Percentiles rank a stretch among this genome's conserved stretches.
These are phyloP conservation scores for Tympanoctomys barrerae DNA, from an alignment of 2,797 vertebrate genomes.

Conservation along the genomic window DNA sequence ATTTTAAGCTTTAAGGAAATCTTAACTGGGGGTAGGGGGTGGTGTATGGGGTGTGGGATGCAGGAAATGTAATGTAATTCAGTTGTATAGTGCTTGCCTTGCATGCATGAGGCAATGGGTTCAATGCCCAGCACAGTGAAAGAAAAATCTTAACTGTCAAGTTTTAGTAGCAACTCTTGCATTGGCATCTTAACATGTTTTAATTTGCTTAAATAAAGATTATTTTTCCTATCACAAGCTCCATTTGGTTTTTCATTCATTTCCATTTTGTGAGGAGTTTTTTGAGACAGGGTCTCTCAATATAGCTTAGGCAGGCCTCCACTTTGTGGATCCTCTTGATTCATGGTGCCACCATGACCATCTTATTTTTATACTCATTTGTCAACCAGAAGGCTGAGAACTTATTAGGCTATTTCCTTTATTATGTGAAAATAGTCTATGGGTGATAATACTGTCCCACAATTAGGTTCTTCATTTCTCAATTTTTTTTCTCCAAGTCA, in stretches of 20 bases:
- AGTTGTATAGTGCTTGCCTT: not conserved
- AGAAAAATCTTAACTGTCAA: constrained; percentile 63
- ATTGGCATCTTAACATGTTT: constrained; percentile 66
- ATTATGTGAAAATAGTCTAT: not conserved
- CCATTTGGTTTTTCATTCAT: constrained; percentile 30
- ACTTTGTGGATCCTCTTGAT: not conserved
- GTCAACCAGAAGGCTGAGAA: not conserved
- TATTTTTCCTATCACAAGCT: constrained; percentile 54
- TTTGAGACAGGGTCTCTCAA: not conserved
- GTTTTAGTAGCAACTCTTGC: constrained; percentile 55
- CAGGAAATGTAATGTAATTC: not conserved
- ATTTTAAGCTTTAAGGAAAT: constrained; percentile 58
- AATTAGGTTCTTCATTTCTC: constrained; percentile 1
- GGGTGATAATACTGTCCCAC: not conserved
- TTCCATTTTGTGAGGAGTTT: not conserved
- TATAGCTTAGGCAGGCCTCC: not conserved
- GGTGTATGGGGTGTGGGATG: not conserved
- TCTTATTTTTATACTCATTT: constrained; percentile 33
- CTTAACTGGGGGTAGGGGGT: not conserved
- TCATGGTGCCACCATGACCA: not conserved
- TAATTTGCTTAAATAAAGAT: constrained; percentile 71
- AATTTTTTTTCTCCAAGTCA: constrained; percentile 19
- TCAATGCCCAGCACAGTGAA: not conserved
- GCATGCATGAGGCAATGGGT: not conserved
- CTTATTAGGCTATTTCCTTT: constrained; percentile 38